Evolutionary conservation across 2,888 invertebrate species (phyloP), one percentile per base, ranked within the genome.

Genomic region (Leptura quadrifasciata): DNA sequence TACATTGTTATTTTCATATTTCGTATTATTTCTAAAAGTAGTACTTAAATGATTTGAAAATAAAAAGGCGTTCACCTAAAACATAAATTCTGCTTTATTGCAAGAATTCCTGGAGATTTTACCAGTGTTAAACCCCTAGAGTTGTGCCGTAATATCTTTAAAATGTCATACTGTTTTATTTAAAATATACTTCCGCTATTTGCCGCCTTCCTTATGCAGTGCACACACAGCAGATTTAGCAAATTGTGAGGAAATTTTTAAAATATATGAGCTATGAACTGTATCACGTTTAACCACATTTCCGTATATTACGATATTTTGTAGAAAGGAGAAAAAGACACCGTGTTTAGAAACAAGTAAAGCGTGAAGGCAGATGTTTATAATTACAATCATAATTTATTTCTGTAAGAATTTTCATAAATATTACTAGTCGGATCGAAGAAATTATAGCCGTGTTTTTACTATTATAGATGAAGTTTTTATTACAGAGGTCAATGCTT

Each of bases 221-320:
- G 69, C 69, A 69, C 69, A 69, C 20, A 47, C 39, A 69, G 69
- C 58, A 69, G 58, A 69, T 69, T 69, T 69, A 39, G 69, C 35
- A 69, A 69, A 69, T 69, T 57, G 69, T 20, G 58, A 39, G 57
- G 69, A 55, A 69, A 69, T 69, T 69, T 69, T 69, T 69, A 39
- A 39, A 69, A 58, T 69, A 31, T 58, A 69, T 57, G 20, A 69
- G 55, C 20, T 58, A 58, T 39, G 39, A 69, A 69, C 58, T 58
- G 69, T 69, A 58, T 69, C 57, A 69, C 69, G 69, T 69, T 69
- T 65, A 52, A 39, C 65, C 47, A 65, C 65, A 15, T 65, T 35
- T 39, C 20, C 18, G 20, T 21, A 21, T 20, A 63, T 63, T 63
- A 63, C 63, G 20, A 35, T 21, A 35, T 20, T 39, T 63, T 63